A percentile compares a stretch with the other conserved stretches of the same genome.
These are phyloP conservation scores for Chaetophractus vellerosus DNA, from an alignment of 2,797 vertebrate genomes.

Conservation along the genomic window DNA sequence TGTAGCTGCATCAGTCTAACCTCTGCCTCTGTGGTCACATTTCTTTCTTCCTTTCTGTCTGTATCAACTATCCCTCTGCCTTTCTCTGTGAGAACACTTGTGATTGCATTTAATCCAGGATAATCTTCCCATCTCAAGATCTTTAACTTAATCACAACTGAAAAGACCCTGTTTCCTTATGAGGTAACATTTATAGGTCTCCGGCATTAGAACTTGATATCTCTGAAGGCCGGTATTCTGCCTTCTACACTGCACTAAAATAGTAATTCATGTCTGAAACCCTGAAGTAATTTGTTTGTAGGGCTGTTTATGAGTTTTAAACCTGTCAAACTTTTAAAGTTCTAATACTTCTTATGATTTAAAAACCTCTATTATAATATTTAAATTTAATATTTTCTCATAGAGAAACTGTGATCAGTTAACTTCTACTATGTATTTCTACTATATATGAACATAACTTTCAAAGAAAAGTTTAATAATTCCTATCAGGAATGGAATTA, in stretches of 20 bases:
- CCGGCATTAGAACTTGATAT: background rate
- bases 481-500: background rate
- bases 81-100: background rate
- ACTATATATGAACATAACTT: conserved; percentile 14
- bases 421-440: conserved; percentile 51
- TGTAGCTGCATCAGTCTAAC: background rate
- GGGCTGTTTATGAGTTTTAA: background rate
- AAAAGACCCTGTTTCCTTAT: background rate
- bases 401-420: background rate
- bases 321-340: background rate
- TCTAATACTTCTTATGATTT: conserved; percentile 6
- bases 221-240: background rate
- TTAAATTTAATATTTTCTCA: background rate
- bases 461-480: background rate
- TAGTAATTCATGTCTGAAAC: background rate
- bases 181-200: background rate
- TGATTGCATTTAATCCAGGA: background rate
- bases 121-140: background rate
- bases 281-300: conserved; percentile 9
- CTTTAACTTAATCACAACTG: background rate
- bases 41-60: background rate
- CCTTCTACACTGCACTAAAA: background rate
- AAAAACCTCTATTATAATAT: background rate
- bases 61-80: background rate
- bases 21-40: background rate